These are phyloP conservation scores for Halictus quadricinctus DNA, from an alignment of 2,888 invertebrate genomes.

Conservation along the genomic window DNA sequence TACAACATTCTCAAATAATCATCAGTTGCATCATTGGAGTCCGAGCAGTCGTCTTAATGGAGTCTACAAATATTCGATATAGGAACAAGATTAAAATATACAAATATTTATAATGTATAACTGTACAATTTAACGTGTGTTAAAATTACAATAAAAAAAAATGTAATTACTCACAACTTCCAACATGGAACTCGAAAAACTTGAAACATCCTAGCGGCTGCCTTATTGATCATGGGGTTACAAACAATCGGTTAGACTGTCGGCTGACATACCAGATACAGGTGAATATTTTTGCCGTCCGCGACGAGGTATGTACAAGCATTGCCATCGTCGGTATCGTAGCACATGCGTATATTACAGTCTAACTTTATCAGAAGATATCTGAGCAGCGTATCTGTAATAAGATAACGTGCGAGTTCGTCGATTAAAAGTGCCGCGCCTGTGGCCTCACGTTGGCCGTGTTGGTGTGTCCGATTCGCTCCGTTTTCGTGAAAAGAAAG, in stretches of 20 bases:
- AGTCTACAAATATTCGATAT: not conserved
- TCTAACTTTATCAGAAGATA: constrained; percentile 75
- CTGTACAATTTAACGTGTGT: not conserved
- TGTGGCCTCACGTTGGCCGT: constrained; percentile 54
- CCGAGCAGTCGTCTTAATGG: not conserved
- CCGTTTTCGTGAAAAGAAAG: constrained; percentile 20
- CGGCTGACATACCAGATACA: not conserved
- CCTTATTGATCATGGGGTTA: not conserved
- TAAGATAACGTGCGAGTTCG: constrained; percentile 74
- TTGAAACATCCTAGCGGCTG: not conserved
- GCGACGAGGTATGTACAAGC: constrained; percentile 11
- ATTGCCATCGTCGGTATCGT: constrained; percentile 37
- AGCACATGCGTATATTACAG: constrained; percentile 56
- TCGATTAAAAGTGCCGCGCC: constrained; percentile 71
- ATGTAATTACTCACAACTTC: not conserved
- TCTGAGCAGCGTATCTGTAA: constrained; percentile 75
- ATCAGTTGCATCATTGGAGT: not conserved
- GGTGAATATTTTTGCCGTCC: constrained; percentile 33
- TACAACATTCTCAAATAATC: not conserved
- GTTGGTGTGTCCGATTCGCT: not conserved
- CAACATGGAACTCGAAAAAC: too few species aligned
- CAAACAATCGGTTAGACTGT: not conserved
- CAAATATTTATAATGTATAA: too few species aligned
- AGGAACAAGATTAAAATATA: not conserved
- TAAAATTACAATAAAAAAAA: not conserved